phyloP scores from a whole-genome alignment of 1,140 invertebrate genomes.

The Zaprionus africanus region DNA sequence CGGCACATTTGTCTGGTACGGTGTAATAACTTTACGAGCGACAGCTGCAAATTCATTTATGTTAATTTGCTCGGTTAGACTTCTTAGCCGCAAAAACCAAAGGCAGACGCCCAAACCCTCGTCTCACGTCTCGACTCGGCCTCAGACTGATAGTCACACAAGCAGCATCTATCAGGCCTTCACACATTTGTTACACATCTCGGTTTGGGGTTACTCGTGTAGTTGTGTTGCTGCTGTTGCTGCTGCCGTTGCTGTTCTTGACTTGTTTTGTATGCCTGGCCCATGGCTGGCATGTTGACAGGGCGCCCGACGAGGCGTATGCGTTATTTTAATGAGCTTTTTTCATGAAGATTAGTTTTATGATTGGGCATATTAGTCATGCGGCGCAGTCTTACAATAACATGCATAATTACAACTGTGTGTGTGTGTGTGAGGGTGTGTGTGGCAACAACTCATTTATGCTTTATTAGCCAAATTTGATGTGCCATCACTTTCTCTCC shows the following conservation, averaged over 20 bases:
- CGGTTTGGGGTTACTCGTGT: not conserved
- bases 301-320: conserved; percentile 69
- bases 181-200: conserved; percentile 38
- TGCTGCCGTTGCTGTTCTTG: conserved; percentile 7
- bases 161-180: conserved; percentile 60
- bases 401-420: conserved; percentile 58
- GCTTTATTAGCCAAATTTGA: conserved; percentile 39
- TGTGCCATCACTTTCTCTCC: not conserved
- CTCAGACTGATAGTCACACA: not conserved
- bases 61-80: conserved; percentile 77
- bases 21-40: conserved; percentile 59
- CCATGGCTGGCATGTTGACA: conserved; percentile 57
- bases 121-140: no score
- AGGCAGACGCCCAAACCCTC: not conserved
- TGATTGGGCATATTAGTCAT: conserved; percentile 75
- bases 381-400: conserved; percentile 27
- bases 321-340: conserved; percentile 79
- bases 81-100: conserved; percentile 72
- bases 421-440: conserved; percentile 4
- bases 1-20: conserved; percentile 64
- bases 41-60: conserved; percentile 83
- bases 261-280: conserved; percentile 49
- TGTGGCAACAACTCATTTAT: conserved; percentile 14
- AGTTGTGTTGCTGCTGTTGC: not conserved
- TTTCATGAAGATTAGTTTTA: conserved; percentile 76